Conservation (phyloP, 2,797 vertebrate genomes). For the Adelosebastes latens region DNA sequence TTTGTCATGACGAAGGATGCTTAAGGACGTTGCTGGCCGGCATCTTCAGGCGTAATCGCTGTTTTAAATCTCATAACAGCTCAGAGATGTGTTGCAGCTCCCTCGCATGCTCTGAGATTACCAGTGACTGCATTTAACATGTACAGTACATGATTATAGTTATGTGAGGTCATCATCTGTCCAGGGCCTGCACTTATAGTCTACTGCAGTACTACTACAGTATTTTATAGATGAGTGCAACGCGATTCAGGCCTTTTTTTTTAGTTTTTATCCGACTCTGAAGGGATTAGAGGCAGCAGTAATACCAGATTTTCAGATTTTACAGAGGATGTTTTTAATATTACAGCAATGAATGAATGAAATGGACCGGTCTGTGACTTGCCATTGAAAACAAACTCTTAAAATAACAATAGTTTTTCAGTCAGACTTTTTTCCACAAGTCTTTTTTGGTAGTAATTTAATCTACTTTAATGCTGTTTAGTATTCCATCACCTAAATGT, state of each 20-base stretch:
- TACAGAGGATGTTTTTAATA: constrained; percentile 37
- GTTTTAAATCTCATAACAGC: constrained; percentile 31
- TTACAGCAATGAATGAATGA: constrained; percentile 40
- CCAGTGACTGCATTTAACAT: constrained; percentile 27
- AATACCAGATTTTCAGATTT: constrained; percentile 67
- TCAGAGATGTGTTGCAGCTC: constrained; percentile 21
- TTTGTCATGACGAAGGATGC: constrained; percentile 23
- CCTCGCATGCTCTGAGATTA: constrained; percentile 47
- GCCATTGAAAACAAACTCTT: constrained; percentile 23
- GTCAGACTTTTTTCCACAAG: background rate
- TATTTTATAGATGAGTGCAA: constrained; percentile 49
- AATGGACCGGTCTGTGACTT: constrained; percentile 8
- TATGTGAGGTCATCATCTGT: constrained; percentile 27
- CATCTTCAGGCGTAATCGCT: constrained; percentile 35
- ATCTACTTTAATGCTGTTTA: background rate
- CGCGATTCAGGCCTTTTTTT: constrained; percentile 30
- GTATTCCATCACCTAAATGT: background rate
- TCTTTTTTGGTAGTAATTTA: background rate
- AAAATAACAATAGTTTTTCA: background rate
- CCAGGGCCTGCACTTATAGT: background rate
- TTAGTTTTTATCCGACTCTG: constrained; percentile 53
- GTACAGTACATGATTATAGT: constrained; percentile 15
- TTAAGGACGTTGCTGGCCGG: constrained; percentile 12
- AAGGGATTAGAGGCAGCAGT: constrained; percentile 56
- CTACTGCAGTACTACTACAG: constrained; percentile 4